These are phyloP conservation scores for Leptarthrus brevirostris DNA, from an alignment of 2,888 invertebrate genomes.

Conservation along the genomic window DNA sequence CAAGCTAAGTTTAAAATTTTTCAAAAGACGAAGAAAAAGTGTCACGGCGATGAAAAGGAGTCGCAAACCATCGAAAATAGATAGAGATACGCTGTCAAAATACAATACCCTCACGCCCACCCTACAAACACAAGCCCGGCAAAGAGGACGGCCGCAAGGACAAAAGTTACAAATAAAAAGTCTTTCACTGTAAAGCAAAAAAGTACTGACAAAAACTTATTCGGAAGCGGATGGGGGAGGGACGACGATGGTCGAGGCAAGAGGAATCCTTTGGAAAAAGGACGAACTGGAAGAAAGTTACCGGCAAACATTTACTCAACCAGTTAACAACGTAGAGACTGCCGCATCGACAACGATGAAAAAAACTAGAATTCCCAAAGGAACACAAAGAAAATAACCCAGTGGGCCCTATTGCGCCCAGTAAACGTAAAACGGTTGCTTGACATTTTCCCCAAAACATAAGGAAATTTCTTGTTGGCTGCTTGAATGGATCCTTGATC, in stretches of 20 bases:
- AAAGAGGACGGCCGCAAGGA: slow-evolving; percentile 4
- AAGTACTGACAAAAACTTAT: slow-evolving; percentile 2
- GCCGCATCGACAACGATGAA: slow-evolving; percentile 14
- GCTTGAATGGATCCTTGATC: slow-evolving; percentile 15
- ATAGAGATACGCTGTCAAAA: slow-evolving; percentile 5
- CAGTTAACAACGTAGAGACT: slow-evolving; percentile 40
- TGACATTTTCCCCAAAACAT: slow-evolving; percentile 9
- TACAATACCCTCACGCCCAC: background rate
- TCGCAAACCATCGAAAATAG: background rate
- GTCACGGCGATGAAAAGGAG: slow-evolving; percentile 5
- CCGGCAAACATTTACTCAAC: slow-evolving; percentile 47
- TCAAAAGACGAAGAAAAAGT: background rate
- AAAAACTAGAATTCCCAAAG: slow-evolving; percentile 29
- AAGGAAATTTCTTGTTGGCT: slow-evolving; percentile 32
- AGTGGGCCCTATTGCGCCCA: slow-evolving; percentile 23
- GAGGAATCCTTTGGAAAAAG: slow-evolving; percentile 9
- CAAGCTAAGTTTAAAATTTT: slow-evolving; percentile 18
- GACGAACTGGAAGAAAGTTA: slow-evolving; percentile 29
- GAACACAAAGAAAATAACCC: slow-evolving; percentile 45
- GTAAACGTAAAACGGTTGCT: slow-evolving; percentile 28
- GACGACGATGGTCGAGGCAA: slow-evolving; percentile 9
- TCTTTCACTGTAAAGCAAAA: slow-evolving; percentile 10
- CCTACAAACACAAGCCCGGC: background rate
- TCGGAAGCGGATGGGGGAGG: background rate
- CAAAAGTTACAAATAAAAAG: slow-evolving; percentile 38